These are phyloP conservation scores for Limenitis camilla DNA, from an alignment of 2,888 invertebrate genomes.

Conservation along the genomic window DNA sequence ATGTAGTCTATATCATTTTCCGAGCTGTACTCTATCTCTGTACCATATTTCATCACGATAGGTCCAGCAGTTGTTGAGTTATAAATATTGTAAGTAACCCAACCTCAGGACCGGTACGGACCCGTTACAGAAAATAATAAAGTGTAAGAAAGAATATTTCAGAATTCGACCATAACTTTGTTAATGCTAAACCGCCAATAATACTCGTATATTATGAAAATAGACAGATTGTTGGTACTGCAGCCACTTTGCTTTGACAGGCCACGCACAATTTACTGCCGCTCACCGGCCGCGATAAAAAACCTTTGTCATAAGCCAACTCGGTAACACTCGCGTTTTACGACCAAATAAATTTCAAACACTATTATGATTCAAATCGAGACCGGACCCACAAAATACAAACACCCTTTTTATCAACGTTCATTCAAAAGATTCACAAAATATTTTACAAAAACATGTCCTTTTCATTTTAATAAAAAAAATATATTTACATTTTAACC, in stretches of 20 bases:
- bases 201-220: constrained; percentile 12
- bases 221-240: constrained; percentile 16
- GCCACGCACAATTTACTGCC: constrained; percentile 67
- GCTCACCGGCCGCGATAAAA: constrained; percentile 62
- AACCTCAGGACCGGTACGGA: too few relatives aligned
- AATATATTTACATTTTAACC: constrained; percentile 28
- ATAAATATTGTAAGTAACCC: too few relatives aligned
- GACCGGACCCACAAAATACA: constrained; percentile 59
- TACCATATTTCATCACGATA: too few relatives aligned
- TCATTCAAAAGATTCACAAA: constrained; percentile 52
- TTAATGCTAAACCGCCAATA: background rate
- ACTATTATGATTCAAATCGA: constrained; percentile 73
- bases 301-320: constrained; percentile 64
- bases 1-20: too few relatives aligned
- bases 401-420: constrained; percentile 56
- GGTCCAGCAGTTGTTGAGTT: too few relatives aligned
- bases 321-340: constrained; percentile 63
- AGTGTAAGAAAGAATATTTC: background rate
- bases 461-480: constrained; percentile 28
- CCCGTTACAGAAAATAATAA: too few relatives aligned
- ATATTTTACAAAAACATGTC: constrained; percentile 54
- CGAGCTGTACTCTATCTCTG: too few relatives aligned
- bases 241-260: constrained; percentile 50
- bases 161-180: background rate
- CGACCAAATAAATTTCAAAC: constrained; percentile 72